Conservation (phyloP, 2,113 vertebrate genomes). For the Elgaria multicarinata region DNA sequence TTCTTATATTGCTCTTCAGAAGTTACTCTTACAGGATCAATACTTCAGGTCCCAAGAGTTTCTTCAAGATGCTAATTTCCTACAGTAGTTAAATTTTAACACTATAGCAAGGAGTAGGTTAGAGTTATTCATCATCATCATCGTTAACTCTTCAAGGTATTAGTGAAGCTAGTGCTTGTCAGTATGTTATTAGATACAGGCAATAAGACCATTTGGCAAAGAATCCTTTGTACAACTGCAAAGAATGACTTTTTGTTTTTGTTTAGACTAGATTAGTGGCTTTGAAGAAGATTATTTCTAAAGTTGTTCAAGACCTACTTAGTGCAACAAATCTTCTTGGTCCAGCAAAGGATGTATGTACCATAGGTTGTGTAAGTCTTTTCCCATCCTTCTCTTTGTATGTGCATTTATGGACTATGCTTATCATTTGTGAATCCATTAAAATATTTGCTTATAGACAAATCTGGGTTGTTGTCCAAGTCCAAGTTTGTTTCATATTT, state of each 20-base stretch:
- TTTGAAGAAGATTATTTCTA: conserved; percentile 67
- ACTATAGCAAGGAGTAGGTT: not conserved
- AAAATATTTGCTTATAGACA: not conserved
- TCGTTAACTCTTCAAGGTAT: not conserved
- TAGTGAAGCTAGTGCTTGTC: not conserved
- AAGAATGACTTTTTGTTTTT: conserved; percentile 1
- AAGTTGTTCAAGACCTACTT: conserved; percentile 67
- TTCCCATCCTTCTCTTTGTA: conserved; percentile 6
- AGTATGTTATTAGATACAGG: no score
- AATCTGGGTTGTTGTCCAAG: not conserved
- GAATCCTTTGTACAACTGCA: not conserved
- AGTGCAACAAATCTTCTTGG: conserved; percentile 64
- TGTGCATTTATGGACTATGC: not conserved
- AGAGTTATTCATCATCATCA: not conserved
- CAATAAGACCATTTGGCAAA: not conserved
- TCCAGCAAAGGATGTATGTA: conserved; percentile 62
- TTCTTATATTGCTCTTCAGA: not conserved
- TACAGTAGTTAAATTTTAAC: no score
- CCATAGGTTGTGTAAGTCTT: conserved; percentile 45
- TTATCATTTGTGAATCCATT: not conserved
- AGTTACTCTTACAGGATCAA: not conserved
- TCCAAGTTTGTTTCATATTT: not conserved
- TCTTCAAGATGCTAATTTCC: no score
- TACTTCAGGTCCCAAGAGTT: not conserved
- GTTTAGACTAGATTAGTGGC: conserved; percentile 52